Evolutionary conservation across 2,113 vertebrate species (phyloP), one percentile per base, ranked within the genome.

Genomic region (Struthio camelus): DNA sequence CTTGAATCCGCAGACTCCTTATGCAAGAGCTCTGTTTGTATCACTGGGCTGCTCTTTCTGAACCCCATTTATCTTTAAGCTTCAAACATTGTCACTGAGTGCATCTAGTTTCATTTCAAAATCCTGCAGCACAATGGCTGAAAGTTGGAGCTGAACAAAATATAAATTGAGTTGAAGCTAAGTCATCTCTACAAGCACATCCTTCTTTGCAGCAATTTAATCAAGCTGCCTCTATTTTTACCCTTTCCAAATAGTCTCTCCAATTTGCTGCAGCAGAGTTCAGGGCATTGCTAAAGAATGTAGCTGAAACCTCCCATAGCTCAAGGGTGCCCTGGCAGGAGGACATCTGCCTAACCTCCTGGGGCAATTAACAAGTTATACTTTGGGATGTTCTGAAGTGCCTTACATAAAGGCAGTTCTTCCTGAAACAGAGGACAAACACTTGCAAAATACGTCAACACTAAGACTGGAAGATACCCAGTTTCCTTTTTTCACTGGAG

Each of bases 401-500:
- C 40, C 42, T 89, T 53, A 58, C 0, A 0, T 61, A 70, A 71
- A 67, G 44, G 48, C 75, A 95, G 85, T 20, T 96, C 90, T 85
- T 90, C 87, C 84, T 69, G 70, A 86, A 94, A 87, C n/a, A 40
- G 22, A 53, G 85, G 82, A n/a, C 46, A 86, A 93, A 87, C 25
- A n/a, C 72, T 94, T 87, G 73, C 19, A 11, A 94, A 93, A 93
- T 32, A 44, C 0, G 34, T 51, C 87, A 94, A 89, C 77, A 46
- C 14, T 8, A n/a, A 50, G 28, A 85, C 0, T 53, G 38, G 62
- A 77, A 85, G 75, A 76, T 44, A 78, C 36, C 79, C 50, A 8
- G 69, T 79, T 93, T 95, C 89, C 72, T 87, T 66, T 85, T 72
- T 75, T n/a, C n/a, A n/a, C n/a, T n/a, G n/a, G n/a, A n/a, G n/a